phyloP scores from a whole-genome alignment of 1,140 invertebrate species.

The Semibalanus balanoides region DNA sequence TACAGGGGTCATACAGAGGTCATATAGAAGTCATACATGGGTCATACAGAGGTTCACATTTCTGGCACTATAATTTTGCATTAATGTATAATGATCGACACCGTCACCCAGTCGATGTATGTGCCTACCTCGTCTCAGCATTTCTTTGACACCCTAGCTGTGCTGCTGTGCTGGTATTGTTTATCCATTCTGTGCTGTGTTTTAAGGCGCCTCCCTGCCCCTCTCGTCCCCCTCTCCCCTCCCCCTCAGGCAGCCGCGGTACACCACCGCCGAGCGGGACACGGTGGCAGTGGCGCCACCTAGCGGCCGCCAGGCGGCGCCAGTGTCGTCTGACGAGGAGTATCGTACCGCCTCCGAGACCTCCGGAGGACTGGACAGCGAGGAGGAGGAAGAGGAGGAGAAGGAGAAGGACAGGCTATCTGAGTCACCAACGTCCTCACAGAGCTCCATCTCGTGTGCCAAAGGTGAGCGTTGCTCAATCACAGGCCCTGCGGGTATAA shows the following conservation, averaged over 20 bases:
- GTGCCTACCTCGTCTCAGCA: too few species aligned
- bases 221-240: too few species aligned
- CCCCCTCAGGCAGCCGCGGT: neutral
- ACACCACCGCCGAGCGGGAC: neutral
- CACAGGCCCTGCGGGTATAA: too few species aligned
- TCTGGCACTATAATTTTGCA: too few species aligned
- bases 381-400: slow-evolving; percentile 19
- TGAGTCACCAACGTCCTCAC: slow-evolving; percentile 53
- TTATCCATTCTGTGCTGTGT: too few species aligned
- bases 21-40: too few species aligned
- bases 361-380: slow-evolving; percentile 16
- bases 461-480: slow-evolving; percentile 34
- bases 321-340: slow-evolving; percentile 68
- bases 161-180: too few species aligned
- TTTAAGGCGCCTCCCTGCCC: neutral
- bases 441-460: slow-evolving; percentile 54
- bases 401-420: slow-evolving; percentile 35
- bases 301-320: neutral
- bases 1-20: too few species aligned
- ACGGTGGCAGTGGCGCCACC: neutral
- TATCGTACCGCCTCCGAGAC: slow-evolving; percentile 56
- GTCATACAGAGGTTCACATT: too few species aligned
- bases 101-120: too few species aligned
- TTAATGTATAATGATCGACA: too few species aligned
- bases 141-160: too few species aligned